These are phyloP conservation scores for Hemibagrus wyckioides DNA, from an alignment of 2,113 vertebrate species.

Conservation along the genomic window DNA sequence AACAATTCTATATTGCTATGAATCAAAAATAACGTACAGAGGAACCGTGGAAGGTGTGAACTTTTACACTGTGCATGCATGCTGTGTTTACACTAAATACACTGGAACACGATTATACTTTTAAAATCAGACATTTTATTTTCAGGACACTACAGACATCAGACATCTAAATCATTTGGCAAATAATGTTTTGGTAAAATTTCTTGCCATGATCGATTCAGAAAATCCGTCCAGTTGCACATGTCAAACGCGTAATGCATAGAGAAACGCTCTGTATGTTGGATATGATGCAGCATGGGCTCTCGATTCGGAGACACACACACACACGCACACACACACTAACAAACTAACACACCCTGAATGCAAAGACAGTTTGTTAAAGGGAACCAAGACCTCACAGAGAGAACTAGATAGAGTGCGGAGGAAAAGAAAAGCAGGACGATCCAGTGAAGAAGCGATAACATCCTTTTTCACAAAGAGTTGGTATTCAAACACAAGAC, in stretches of 20 bases:
- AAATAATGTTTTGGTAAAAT: slow-evolving; percentile 78
- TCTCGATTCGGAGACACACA: slow-evolving; percentile 16
- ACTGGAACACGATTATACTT: too few species aligned
- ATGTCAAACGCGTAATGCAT: slow-evolving; percentile 55
- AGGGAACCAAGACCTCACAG: slow-evolving; percentile 43
- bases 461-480: slow-evolving; percentile 57
- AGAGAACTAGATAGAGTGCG: slow-evolving; percentile 33
- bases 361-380: slow-evolving; percentile 48
- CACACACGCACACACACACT: background rate
- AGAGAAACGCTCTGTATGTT: slow-evolving; percentile 39
- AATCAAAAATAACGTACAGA: background rate
- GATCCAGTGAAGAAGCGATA: slow-evolving; percentile 59
- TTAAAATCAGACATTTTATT: slow-evolving; percentile 67
- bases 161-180: slow-evolving; percentile 69
- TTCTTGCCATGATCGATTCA: slow-evolving; percentile 61
- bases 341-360: slow-evolving; percentile 17
- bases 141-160: slow-evolving; percentile 72
- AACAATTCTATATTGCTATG: background rate
- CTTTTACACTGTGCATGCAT: background rate
- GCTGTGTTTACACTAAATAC: background rate
- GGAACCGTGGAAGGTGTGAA: background rate
- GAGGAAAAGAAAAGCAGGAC: slow-evolving; percentile 37
- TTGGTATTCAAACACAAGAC: slow-evolving; percentile 48
- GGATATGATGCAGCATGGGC: slow-evolving; percentile 22
- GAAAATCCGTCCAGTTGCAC: slow-evolving; percentile 59